Conservation (phyloP, 2,797 vertebrate genomes). For the Hippopotamyrus pictus region DNA sequence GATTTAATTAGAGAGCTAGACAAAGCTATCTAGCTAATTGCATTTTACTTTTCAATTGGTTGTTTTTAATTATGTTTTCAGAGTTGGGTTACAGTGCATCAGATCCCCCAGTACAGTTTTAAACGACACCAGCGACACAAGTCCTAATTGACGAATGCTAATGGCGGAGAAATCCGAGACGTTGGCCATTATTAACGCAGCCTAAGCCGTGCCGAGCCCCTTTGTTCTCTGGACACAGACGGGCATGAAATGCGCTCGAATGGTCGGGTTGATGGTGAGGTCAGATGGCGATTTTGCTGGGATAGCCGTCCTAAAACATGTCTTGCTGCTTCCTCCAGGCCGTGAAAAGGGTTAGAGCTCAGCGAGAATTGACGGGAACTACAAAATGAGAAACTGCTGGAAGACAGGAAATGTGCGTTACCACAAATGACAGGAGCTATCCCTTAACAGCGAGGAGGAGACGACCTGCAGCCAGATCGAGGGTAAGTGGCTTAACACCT, state of each 20-base stretch:
- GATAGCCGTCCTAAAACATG: not conserved
- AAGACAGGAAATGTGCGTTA: not conserved
- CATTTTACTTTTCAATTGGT: not conserved
- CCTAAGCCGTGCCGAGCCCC: not conserved
- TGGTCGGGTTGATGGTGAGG: not conserved
- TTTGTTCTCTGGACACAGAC: not conserved
- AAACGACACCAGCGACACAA: not conserved
- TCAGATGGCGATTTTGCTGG: not conserved
- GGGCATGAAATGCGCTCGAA: not conserved
- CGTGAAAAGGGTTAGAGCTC: not conserved
- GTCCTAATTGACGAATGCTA: not conserved
- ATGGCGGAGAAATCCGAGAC: not conserved
- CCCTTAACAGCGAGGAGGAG: not conserved
- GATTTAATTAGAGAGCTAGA: not conserved
- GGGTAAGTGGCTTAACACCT: not conserved
- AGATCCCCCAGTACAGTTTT: not conserved
- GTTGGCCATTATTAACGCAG: not conserved
- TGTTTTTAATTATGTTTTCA: not conserved
- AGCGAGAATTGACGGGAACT: not conserved
- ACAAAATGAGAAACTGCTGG: not conserved
- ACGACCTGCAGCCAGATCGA: not conserved
- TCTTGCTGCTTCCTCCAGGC: not conserved
- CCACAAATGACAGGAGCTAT: not conserved
- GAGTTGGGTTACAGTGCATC: not conserved
- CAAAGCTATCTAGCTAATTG: slow-evolving; percentile 1